Percentiles rank a stretch among this genome's conserved stretches.
These are phyloP conservation scores for Tribolium freemani DNA, from an alignment of 2,888 invertebrate genomes.

Conservation along the genomic window DNA sequence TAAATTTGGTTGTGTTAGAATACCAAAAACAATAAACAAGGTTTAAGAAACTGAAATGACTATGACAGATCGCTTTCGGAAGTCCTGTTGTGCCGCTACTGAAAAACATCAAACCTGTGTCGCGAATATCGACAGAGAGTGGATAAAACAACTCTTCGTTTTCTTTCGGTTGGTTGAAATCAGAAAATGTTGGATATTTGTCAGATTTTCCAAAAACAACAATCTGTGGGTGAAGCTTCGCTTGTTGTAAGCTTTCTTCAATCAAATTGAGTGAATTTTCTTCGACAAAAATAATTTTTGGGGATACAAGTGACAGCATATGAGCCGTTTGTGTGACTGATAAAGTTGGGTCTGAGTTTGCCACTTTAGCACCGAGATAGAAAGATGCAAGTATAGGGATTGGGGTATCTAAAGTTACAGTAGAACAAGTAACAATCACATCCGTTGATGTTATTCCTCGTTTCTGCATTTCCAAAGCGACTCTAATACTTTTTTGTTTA, in stretches of 20 bases:
- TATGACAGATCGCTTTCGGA: constrained; percentile 58
- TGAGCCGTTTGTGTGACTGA: constrained; percentile 50
- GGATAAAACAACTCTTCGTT: constrained; percentile 10
- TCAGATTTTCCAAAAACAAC: constrained; percentile 51
- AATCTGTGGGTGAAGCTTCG: constrained; percentile 45
- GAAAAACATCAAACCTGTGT: constrained; percentile 57
- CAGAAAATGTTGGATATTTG: constrained; percentile 43
- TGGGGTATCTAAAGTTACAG: constrained; percentile 67
- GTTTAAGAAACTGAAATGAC: constrained; percentile 44
- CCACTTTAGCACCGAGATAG: constrained; percentile 65
- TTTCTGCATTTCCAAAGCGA: constrained; percentile 66
- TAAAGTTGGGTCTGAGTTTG: constrained; percentile 57
- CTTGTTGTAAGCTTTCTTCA: constrained; percentile 44
- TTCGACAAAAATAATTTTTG: constrained; percentile 57
- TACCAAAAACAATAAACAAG: background rate
- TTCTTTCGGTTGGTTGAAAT: background rate
- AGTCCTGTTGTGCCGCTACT: constrained; percentile 62
- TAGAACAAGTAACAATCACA: constrained; percentile 68
- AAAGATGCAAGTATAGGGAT: constrained; percentile 69
- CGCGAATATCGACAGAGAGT: constrained; percentile 22
- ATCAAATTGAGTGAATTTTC: constrained; percentile 43
- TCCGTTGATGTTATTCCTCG: constrained; percentile 66
- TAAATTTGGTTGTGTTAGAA: background rate
- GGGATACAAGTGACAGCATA: constrained; percentile 52
- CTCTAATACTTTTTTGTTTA: constrained; percentile 63